phyloP scores from a whole-genome alignment of 2,888 invertebrate species.

The Aproaerema taeniolella region DNA sequence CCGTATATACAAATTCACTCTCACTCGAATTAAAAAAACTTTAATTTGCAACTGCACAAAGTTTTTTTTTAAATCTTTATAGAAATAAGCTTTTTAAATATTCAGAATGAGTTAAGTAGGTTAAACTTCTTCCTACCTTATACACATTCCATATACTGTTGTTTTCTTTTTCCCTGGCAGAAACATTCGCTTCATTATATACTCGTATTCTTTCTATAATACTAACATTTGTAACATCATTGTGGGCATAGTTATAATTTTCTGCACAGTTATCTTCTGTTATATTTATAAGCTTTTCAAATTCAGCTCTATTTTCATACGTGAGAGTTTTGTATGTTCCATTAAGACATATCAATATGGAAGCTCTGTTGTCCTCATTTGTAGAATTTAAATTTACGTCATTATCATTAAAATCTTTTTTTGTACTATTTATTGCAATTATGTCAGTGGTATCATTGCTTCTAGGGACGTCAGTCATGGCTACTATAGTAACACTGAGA shows the following conservation, averaged over 20 bases:
- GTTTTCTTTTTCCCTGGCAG: neutral
- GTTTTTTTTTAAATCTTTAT: too few species aligned
- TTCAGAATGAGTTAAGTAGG: neutral
- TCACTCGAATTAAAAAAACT: too few species aligned
- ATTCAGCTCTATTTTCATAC: neutral
- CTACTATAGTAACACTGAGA: slow-evolving; percentile 47
- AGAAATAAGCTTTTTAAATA: too few species aligned
- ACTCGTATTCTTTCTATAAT: neutral
- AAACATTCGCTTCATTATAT: neutral
- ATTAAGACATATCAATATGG: neutral
- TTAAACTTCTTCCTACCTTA: slow-evolving; percentile 18
- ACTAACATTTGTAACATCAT: neutral
- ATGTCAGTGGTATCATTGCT: neutral
- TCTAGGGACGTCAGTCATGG: slow-evolving; percentile 35
- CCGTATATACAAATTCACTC: neutral
- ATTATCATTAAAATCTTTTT: neutral
- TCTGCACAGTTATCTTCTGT: neutral
- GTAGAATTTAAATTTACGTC: too few species aligned
- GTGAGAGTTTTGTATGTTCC: neutral
- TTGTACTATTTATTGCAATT: neutral
- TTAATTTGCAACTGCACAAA: too few species aligned
- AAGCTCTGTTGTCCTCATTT: too few species aligned
- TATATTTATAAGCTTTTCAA: neutral
- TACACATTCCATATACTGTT: slow-evolving; percentile 22
- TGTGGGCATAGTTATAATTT: too few species aligned